These are phyloP conservation scores for Paragorgia papillata DNA, from an alignment of 92 coral and sea anemone species.

Conservation along the genomic window DNA sequence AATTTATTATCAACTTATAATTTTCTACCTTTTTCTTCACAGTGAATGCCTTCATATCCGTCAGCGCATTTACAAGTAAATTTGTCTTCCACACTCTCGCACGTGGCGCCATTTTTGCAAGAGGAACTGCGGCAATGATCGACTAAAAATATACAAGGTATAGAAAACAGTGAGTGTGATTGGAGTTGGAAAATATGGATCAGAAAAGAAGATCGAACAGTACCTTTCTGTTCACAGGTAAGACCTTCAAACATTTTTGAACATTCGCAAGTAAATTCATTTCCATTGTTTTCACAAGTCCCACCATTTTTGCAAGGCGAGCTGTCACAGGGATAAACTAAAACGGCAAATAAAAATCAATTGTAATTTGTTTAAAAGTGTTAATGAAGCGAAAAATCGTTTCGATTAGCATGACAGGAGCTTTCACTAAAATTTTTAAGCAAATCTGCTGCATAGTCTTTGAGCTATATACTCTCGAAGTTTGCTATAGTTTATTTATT, in stretches of 20 bases:
- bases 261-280: background rate
- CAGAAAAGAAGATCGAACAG: background rate
- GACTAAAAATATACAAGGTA: background rate
- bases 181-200: background rate
- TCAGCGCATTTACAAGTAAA: slow-evolving; percentile 1
- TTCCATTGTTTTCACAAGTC: background rate
- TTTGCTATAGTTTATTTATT: too few relatives aligned
- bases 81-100: slow-evolving; percentile 3
- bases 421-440: too few relatives aligned
- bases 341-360: too few relatives aligned
- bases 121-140: slow-evolving; percentile 10
- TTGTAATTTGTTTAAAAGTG: too few relatives aligned
- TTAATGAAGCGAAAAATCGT: too few relatives aligned
- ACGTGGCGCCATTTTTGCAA: slow-evolving; percentile 2
- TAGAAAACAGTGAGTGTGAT: background rate
- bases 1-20: too few relatives aligned
- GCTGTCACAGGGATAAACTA: background rate
- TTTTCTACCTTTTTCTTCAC: slow-evolving; percentile 6
- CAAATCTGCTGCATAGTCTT: too few relatives aligned
- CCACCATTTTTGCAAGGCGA: background rate
- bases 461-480: too few relatives aligned
- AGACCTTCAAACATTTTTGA: background rate
- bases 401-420: too few relatives aligned
- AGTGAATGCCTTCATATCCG: slow-evolving; percentile 9
- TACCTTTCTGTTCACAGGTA: slow-evolving; percentile 24